These are phyloP conservation scores for Rhinogobius similis DNA, from an alignment of 2,113 vertebrate genomes.

Conservation along the genomic window DNA sequence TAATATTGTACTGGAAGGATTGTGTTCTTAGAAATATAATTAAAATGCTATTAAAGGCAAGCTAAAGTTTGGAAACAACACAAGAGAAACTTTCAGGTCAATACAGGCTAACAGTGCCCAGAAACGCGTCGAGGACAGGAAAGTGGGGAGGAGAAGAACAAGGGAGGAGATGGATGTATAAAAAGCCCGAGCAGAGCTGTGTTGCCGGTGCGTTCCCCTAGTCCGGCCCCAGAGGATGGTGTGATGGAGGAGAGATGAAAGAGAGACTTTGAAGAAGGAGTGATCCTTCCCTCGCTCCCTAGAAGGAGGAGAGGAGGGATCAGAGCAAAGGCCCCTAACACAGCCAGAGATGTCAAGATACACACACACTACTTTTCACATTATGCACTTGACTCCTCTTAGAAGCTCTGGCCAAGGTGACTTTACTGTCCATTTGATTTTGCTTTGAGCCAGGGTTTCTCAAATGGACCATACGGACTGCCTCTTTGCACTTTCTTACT, in stretches of 20 bases:
- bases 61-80: neutral
- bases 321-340: slow-evolving; percentile 67
- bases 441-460: slow-evolving; percentile 44
- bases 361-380: slow-evolving; percentile 54
- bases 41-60: neutral
- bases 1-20: no score
- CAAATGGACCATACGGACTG: slow-evolving; percentile 49
- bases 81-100: slow-evolving; percentile 41
- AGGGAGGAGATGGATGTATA: slow-evolving; percentile 53
- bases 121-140: slow-evolving; percentile 25
- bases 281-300: slow-evolving; percentile 63
- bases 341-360: slow-evolving; percentile 70
- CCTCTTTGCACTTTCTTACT: slow-evolving; percentile 27
- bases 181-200: slow-evolving; percentile 57
- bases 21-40: no score
- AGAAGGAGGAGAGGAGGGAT: slow-evolving; percentile 64
- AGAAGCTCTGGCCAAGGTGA: slow-evolving; percentile 62
- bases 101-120: slow-evolving; percentile 29
- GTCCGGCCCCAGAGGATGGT: slow-evolving; percentile 57
- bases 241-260: slow-evolving; percentile 71
- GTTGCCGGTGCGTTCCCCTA: slow-evolving; percentile 43
- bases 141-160: slow-evolving; percentile 37
- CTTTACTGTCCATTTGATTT: slow-evolving; percentile 59
- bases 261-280: slow-evolving; percentile 71
- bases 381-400: slow-evolving; percentile 66